A percentile compares a stretch with the other conserved stretches of the same genome.
phyloP scores from a whole-genome alignment of 2,113 vertebrate species.

The Chloropsis cyanopogon region DNA sequence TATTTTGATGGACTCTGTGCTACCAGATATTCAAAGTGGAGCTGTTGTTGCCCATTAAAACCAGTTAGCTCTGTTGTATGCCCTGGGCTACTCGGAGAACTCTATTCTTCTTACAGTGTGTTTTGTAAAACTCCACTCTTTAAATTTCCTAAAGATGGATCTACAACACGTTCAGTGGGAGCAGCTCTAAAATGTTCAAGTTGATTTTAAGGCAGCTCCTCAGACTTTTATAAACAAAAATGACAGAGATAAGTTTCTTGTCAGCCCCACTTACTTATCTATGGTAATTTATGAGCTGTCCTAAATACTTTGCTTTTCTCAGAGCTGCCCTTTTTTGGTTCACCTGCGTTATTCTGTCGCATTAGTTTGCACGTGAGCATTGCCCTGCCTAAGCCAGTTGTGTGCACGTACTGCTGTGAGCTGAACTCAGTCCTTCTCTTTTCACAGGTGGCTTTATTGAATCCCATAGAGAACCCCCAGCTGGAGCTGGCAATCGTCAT shows the following conservation, averaged over 20 bases:
- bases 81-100: neutral
- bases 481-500: conserved; percentile 96
- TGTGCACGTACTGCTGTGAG: neutral
- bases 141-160: neutral
- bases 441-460: conserved; percentile 87
- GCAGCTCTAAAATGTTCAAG: neutral
- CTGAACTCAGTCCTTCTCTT: conserved; percentile 58
- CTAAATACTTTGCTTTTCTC: neutral
- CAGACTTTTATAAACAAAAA: conserved; percentile 9
- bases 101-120: neutral
- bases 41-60: neutral
- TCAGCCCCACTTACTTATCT: neutral
- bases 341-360: neutral
- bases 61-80: neutral
- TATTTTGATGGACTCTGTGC: neutral
- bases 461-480: conserved; percentile 88
- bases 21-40: neutral
- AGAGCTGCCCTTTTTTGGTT: neutral
- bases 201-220: neutral
- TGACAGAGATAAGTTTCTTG: neutral
- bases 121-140: neutral
- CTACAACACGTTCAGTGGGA: neutral
- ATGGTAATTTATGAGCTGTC: neutral
- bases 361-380: neutral
- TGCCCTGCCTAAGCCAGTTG: neutral